phyloP scores from a whole-genome alignment of 2,113 vertebrate species.

The Phoxinus phoxinus region DNA sequence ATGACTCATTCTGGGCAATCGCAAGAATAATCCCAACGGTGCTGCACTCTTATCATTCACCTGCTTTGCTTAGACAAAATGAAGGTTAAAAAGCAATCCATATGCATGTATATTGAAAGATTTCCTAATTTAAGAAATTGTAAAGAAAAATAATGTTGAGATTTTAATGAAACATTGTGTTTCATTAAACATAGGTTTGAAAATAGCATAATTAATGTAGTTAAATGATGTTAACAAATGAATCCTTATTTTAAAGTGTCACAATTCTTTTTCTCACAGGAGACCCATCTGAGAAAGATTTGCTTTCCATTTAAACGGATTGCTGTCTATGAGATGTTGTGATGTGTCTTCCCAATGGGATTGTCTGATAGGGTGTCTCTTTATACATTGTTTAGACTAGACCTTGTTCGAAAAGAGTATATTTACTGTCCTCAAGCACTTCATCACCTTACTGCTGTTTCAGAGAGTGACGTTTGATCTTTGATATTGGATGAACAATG shows the following conservation, averaged over 20 bases:
- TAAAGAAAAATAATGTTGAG: no score
- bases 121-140: no score
- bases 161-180: no score
- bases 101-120: no score
- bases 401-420: not conserved
- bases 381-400: not conserved
- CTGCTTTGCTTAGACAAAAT: not conserved
- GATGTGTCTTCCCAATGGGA: not conserved
- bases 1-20: constrained; percentile 1
- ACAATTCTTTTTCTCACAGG: not conserved
- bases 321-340: not conserved
- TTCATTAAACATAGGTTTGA: no score
- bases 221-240: no score
- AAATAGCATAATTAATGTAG: no score
- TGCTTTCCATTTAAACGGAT: not conserved
- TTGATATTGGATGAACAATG: constrained; percentile 7
- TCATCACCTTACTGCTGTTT: not conserved
- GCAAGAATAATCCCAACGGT: not conserved
- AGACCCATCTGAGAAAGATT: not conserved
- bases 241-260: not conserved
- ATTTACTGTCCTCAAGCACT: not conserved
- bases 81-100: not conserved
- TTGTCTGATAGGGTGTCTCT: not conserved
- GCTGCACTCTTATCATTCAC: not conserved
- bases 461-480: constrained; percentile 1